Evolutionary conservation across 2,888 invertebrate genomes (phyloP), one percentile per base, ranked within the genome.

Genomic region (Tolmerus cingulatus): DNA sequence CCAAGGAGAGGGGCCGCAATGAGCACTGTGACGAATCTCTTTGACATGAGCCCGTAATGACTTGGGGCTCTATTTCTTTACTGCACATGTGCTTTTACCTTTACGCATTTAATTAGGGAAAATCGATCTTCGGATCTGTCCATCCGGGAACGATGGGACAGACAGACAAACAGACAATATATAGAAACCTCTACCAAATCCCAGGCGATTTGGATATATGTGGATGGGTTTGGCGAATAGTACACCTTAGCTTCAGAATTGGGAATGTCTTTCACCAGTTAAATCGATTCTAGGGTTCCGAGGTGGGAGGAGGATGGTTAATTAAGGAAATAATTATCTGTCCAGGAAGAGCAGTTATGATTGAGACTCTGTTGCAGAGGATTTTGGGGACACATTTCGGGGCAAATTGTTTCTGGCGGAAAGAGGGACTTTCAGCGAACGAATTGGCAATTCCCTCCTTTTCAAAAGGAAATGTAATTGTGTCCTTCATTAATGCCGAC

Each of bases 61-160:
- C 46, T 79, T 51, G 5, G 9, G 12, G 9, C n/a, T 23, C 2
- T 23, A 51, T 16, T 46, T 46, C 27, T 23, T 46, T 23, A 51
- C 51, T 46, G 40, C 46, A 79, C 34, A 43, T 23, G 46, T 43
- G 27, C 51, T 79, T 79, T 79, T 46, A 79, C 40, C 16, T 14
- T 79, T 51, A 51, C 51, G 51, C 79, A 51, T 79, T 79, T 51
- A 79, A 79, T 79, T 79, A 79, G 46, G 51, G 79, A 51, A 79
- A 46, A 79, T 79, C 51, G 40, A 79, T 79, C 19, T 79, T 66
- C 27, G 3, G 66, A 14, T 19, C 51, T 16, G 4, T 1, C n/a
- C 51, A 51, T 51, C 51, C 51, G 51, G 51, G 19, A 51, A 51
- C 51, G 16, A 51, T 51, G 51, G 19, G 5, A 16, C n/a, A 14